phyloP scores from a whole-genome alignment of 1,140 invertebrate species.

The Saxidomus purpurata region DNA sequence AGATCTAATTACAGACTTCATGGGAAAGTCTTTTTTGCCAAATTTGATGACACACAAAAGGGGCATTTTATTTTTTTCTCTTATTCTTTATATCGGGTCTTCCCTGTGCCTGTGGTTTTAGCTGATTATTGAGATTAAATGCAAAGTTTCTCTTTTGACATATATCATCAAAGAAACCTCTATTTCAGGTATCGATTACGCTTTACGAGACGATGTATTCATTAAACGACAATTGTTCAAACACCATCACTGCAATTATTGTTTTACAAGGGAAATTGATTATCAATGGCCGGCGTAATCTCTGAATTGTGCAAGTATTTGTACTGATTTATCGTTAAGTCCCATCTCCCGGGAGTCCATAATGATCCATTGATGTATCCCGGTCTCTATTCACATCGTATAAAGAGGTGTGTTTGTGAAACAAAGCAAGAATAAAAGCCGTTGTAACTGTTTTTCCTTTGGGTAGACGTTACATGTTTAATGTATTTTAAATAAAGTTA shows the following conservation, averaged over 20 bases:
- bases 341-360: constrained; percentile 21
- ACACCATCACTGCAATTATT: constrained; percentile 31
- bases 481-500: too few relatives aligned
- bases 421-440: neutral
- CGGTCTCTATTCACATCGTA: neutral
- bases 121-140: constrained; percentile 16
- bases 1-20: neutral
- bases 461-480: too few relatives aligned
- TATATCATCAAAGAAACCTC: constrained; percentile 9
- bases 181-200: constrained; percentile 29
- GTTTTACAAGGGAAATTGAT: constrained; percentile 59
- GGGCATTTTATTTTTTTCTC: neutral
- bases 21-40: neutral
- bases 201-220: constrained; percentile 9
- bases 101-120: neutral
- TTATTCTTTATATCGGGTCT: constrained; percentile 4
- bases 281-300: constrained; percentile 37
- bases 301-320: constrained; percentile 20
- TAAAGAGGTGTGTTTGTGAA: neutral
- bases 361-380: constrained; percentile 19
- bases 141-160: constrained; percentile 42
- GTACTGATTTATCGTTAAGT: constrained; percentile 41
- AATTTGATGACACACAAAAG: constrained; percentile 24
- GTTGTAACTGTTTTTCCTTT: neutral
- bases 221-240: constrained; percentile 49